phyloP scores from a whole-genome alignment of 2,888 invertebrate genomes.

The Hypena proboscidalis region DNA sequence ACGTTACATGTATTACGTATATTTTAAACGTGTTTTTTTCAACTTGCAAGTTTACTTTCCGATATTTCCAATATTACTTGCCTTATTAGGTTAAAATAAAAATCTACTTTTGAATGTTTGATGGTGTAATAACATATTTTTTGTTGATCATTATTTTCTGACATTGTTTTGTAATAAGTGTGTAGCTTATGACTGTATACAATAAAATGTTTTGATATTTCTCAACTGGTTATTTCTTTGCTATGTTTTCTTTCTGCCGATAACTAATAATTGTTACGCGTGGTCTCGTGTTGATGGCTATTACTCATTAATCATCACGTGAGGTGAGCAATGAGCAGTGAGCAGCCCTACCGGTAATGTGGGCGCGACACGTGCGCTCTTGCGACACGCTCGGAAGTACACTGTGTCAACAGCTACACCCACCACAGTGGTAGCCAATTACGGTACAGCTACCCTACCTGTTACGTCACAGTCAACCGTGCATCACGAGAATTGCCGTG shows the following conservation, averaged over 20 bases:
- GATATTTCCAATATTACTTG: no score
- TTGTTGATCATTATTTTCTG: no score
- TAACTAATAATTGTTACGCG: constrained; percentile 23
- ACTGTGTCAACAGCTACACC: constrained; percentile 58
- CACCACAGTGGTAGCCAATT: constrained; percentile 44
- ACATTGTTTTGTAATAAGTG: no score
- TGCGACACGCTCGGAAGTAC: constrained; percentile 65
- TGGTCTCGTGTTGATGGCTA: constrained; percentile 21
- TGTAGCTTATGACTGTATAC: no score
- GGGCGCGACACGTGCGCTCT: constrained; percentile 52
- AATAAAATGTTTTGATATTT: constrained; percentile 16
- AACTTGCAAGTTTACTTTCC: no score
- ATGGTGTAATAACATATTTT: no score
- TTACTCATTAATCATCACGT: constrained; percentile 37
- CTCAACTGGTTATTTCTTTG: constrained; percentile 12
- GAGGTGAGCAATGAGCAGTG: no score
- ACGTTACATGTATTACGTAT: no score
- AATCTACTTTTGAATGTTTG: no score
- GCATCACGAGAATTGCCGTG: constrained; percentile 21
- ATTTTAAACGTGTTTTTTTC: no score
- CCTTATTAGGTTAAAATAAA: no score
- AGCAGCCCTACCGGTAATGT: constrained; percentile 39
- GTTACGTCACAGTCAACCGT: constrained; percentile 46
- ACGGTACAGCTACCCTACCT: constrained; percentile 38
- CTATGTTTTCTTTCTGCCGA: constrained; percentile 25